These are phyloP conservation scores for Penaeus japonicus DNA, from an alignment of 1,140 invertebrate genomes.

Conservation along the genomic window DNA sequence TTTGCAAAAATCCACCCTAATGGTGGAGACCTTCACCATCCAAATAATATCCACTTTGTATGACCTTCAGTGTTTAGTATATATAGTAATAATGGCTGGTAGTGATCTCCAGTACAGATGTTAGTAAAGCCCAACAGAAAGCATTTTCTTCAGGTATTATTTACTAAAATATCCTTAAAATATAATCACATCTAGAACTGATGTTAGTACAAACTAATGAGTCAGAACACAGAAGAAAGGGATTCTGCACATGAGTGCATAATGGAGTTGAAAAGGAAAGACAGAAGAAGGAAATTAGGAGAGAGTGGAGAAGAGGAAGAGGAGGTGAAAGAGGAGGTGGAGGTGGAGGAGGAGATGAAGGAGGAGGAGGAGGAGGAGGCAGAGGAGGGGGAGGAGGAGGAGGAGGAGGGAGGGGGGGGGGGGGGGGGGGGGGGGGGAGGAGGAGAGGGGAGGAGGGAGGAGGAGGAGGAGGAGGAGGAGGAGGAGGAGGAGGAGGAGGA, in stretches of 20 bases:
- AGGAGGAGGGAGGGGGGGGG: not conserved
- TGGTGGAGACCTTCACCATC: no score
- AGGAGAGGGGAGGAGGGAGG: not conserved
- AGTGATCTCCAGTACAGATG: conserved; percentile 21
- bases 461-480: not conserved
- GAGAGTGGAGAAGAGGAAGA: not conserved
- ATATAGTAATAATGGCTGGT: no score
- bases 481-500: not conserved
- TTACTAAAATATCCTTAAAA: no score
- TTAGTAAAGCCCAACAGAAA: not conserved
- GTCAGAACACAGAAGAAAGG: no score
- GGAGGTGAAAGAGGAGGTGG: not conserved
- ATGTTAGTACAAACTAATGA: not conserved
- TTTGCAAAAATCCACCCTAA: no score
- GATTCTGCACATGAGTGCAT: not conserved
- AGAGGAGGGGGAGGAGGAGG: not conserved
- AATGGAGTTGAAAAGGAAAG: not conserved
- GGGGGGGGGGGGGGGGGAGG: not conserved
- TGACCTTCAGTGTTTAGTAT: no score
- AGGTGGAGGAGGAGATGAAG: not conserved
- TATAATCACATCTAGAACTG: no score
- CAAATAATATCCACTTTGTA: no score
- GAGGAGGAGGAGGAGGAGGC: not conserved
- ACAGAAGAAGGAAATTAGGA: not conserved
- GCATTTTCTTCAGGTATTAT: not conserved